A percentile compares a stretch with the other conserved stretches of the same genome.
These are phyloP conservation scores for Temnothorax ravouxi DNA, from an alignment of 2,888 invertebrate genomes.

Conservation along the genomic window DNA sequence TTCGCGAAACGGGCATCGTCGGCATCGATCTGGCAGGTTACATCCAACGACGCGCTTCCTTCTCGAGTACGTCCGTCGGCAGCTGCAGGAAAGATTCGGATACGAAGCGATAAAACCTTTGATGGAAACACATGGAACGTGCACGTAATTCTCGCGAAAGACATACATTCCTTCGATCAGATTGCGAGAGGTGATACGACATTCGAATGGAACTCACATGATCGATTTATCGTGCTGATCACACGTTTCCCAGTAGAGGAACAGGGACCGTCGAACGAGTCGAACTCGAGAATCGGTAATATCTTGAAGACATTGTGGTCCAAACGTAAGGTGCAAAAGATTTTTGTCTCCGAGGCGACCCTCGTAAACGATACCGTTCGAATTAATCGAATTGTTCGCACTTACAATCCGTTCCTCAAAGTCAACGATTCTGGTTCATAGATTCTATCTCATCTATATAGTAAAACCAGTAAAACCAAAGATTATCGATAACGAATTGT, in stretches of 20 bases:
- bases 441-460: neutral
- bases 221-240: conserved; percentile 69
- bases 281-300: conserved; percentile 26
- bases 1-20: neutral
- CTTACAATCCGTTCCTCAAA: conserved; percentile 72
- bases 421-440: conserved; percentile 41
- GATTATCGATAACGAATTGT: no score
- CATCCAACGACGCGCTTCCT: neutral
- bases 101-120: neutral
- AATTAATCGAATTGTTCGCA: conserved; percentile 41
- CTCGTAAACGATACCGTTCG: neutral
- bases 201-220: conserved; percentile 58
- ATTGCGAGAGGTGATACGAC: conserved; percentile 43
- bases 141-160: conserved; percentile 54
- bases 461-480: neutral
- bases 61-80: neutral
- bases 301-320: conserved; percentile 68
- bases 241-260: conserved; percentile 44
- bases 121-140: conserved; percentile 49
- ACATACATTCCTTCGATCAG: conserved; percentile 47
- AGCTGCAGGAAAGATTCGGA: neutral
- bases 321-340: conserved; percentile 64
- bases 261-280: neutral
- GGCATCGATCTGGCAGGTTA: conserved; percentile 12
- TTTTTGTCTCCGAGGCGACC: conserved; percentile 65